phyloP scores from a whole-genome alignment of 2,113 vertebrate genomes.

The Crypturellus undulatus region DNA sequence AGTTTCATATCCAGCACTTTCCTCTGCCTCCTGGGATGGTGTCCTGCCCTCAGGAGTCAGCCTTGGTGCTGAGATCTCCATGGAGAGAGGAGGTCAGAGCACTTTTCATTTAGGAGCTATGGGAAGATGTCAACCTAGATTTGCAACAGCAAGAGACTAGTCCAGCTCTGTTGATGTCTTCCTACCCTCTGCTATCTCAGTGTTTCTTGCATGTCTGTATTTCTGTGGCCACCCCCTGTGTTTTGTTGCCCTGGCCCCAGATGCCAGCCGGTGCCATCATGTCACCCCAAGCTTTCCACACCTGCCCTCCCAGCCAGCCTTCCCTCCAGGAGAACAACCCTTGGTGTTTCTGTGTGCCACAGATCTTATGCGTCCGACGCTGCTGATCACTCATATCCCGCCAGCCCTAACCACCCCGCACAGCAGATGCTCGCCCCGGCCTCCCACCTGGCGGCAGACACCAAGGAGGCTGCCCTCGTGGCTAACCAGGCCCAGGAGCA shows the following conservation, averaged over 20 bases:
- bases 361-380: slow-evolving; percentile 87
- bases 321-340: not conserved
- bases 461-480: slow-evolving; percentile 78
- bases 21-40: not conserved
- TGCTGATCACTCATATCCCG: slow-evolving; percentile 84
- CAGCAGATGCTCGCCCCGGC: slow-evolving; percentile 77
- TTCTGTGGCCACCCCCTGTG: not conserved
- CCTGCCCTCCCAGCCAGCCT: not conserved
- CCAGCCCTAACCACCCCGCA: slow-evolving; percentile 87
- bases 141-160: not conserved
- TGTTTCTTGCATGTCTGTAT: not conserved
- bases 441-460: slow-evolving; percentile 77
- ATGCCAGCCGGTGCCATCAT: not conserved
- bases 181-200: not conserved
- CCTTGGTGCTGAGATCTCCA: not conserved
- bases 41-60: not conserved
- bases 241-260: not conserved
- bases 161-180: not conserved
- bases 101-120: not conserved
- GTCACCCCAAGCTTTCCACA: not conserved
- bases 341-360: not conserved
- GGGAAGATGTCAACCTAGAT: not conserved
- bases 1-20: not conserved
- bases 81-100: fast-evolving
- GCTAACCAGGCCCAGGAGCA: slow-evolving; percentile 84